phyloP scores from a whole-genome alignment of 2,888 invertebrate genomes.

The Dendrolimus pini region DNA sequence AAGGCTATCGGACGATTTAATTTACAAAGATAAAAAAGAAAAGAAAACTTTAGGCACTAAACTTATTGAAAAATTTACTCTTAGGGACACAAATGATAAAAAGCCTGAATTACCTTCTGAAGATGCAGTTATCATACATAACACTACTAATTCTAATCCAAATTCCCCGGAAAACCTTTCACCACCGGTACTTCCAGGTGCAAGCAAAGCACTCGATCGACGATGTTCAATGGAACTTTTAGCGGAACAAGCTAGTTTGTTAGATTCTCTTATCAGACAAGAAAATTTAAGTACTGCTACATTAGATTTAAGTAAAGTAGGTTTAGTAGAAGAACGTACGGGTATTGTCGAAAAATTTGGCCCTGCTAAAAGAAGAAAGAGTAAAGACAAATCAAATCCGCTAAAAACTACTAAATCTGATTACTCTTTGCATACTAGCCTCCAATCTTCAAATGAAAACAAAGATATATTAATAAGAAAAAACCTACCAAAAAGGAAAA shows the following conservation, averaged over 20 bases:
- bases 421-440: slow-evolving; percentile 53
- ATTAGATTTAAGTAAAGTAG: slow-evolving; percentile 65
- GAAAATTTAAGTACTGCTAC: slow-evolving; percentile 68
- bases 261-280: slow-evolving; percentile 70
- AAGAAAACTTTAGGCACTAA: slow-evolving; percentile 84
- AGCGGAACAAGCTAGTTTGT: slow-evolving; percentile 72
- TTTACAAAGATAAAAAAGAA: slow-evolving; percentile 66
- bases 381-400: slow-evolving; percentile 30
- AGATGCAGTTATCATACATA: neutral
- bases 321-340: slow-evolving; percentile 27
- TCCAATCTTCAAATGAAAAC: slow-evolving; percentile 35
- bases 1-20: slow-evolving; percentile 77
- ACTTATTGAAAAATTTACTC: slow-evolving; percentile 84
- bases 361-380: slow-evolving; percentile 26
- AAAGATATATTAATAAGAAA: slow-evolving; percentile 20
- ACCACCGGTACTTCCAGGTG: slow-evolving; percentile 12
- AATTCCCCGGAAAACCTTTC: neutral
- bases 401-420: slow-evolving; percentile 66
- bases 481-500: slow-evolving; percentile 35
- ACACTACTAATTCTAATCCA: neutral
- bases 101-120: slow-evolving; percentile 2
- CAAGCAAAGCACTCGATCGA: slow-evolving; percentile 51
- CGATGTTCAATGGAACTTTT: slow-evolving; percentile 76
- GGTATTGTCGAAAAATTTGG: slow-evolving; percentile 14
- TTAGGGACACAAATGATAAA: slow-evolving; percentile 75